Conservation (phyloP, 1,140 invertebrate genomes). For the Yoshiicerus persimilis region DNA sequence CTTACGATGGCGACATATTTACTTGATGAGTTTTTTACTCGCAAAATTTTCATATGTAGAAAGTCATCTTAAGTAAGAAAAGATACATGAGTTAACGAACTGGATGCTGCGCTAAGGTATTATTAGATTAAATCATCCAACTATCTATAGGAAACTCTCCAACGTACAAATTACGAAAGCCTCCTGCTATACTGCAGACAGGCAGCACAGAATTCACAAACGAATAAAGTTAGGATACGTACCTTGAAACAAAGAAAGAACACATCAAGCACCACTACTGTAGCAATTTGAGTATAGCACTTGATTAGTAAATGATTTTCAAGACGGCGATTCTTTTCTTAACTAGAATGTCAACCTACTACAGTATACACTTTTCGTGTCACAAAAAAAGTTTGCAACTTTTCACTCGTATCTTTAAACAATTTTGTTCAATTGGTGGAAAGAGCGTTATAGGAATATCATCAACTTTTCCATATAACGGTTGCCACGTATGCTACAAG, state of each 20-base stretch:
- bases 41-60: not conserved
- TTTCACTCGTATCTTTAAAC: too few species aligned
- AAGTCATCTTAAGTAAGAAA: not conserved
- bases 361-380: not conserved
- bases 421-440: too few species aligned
- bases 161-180: too few species aligned
- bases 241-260: not conserved
- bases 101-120: not conserved
- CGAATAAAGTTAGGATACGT: too few species aligned
- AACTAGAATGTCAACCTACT: not conserved
- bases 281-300: not conserved
- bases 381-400: not conserved
- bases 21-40: not conserved
- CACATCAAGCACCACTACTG: not conserved
- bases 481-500: too few species aligned
- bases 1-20: not conserved
- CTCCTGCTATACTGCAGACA: too few species aligned
- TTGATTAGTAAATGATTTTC: constrained; percentile 12
- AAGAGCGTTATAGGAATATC: too few species aligned
- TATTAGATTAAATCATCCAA: not conserved
- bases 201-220: too few species aligned
- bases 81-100: constrained; percentile 5
- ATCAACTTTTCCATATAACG: too few species aligned
- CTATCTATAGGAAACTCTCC: too few species aligned
- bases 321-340: not conserved